Conservation (phyloP, 2,797 vertebrate species). For the Lophura swinhoii region DNA sequence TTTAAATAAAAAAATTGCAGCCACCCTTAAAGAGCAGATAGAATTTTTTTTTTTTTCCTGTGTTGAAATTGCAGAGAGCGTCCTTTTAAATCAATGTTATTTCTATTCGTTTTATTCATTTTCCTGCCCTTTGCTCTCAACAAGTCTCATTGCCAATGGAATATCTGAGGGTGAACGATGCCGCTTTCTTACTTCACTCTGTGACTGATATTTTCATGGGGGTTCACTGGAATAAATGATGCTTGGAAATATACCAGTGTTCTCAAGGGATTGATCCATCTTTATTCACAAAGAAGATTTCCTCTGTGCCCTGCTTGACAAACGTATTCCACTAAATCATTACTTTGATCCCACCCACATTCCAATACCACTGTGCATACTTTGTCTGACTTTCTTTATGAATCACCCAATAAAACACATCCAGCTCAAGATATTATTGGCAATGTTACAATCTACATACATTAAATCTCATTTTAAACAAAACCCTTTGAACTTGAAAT, state of each 20-base stretch:
- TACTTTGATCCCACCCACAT: slow-evolving; percentile 60
- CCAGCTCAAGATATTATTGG: slow-evolving; percentile 53
- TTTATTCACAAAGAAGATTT: slow-evolving; percentile 46
- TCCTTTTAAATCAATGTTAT: slow-evolving; percentile 6
- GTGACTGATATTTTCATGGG: neutral
- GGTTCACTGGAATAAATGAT: slow-evolving; percentile 29
- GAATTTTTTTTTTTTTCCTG: neutral
- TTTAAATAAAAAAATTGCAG: neutral
- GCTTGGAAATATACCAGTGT: slow-evolving; percentile 6
- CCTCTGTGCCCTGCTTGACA: neutral
- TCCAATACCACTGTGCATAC: slow-evolving; percentile 58
- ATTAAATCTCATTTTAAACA: slow-evolving; percentile 51
- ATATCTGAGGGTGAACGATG: neutral
- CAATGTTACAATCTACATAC: neutral
- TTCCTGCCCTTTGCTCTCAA: neutral
- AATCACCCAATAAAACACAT: slow-evolving; percentile 69
- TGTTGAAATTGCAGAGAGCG: neutral
- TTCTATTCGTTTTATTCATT: neutral
- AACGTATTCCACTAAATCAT: slow-evolving; percentile 37
- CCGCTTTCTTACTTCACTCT: neutral
- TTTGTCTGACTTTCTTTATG: slow-evolving; percentile 58
- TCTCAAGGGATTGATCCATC: slow-evolving; percentile 40
- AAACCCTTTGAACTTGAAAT: slow-evolving; percentile 35
- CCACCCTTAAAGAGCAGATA: neutral
- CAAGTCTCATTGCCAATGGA: slow-evolving; percentile 6